phyloP scores from a whole-genome alignment of 2,113 vertebrate species.

The Empidonax alnorum region DNA sequence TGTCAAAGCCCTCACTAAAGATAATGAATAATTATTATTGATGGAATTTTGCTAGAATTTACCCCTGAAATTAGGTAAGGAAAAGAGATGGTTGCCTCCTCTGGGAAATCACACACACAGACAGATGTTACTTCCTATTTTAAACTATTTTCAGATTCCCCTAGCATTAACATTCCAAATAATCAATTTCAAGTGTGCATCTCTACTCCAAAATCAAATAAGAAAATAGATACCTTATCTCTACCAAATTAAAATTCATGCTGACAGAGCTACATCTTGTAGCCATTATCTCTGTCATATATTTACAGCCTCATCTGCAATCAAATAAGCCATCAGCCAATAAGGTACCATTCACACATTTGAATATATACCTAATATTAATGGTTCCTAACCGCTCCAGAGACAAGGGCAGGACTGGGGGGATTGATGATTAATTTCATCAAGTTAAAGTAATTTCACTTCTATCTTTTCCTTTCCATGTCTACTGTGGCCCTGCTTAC shows the following conservation, averaged over 20 bases:
- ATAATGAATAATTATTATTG: not conserved
- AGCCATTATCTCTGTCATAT: not conserved
- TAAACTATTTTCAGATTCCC: not conserved
- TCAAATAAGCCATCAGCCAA: not conserved
- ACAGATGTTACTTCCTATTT: not conserved
- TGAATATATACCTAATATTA: not conserved
- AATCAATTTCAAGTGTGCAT: slow-evolving; percentile 4
- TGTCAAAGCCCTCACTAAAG: not conserved
- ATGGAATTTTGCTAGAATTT: not conserved
- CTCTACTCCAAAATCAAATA: slow-evolving; percentile 1
- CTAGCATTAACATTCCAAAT: slow-evolving; percentile 5
- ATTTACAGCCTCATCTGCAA: not conserved
- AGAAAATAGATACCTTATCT: not conserved
- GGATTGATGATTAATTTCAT: not conserved
- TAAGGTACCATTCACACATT: not conserved
- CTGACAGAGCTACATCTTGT: not conserved
- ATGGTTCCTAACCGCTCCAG: not conserved
- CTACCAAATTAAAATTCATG: not conserved
- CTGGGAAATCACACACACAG: not conserved
- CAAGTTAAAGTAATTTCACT: not conserved
- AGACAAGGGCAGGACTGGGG: not conserved
- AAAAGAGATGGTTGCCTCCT: not conserved
- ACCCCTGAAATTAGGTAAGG: not conserved
- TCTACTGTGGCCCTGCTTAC: not conserved
- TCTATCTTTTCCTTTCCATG: not conserved